Conservation (phyloP, 2,888 invertebrate species). For the Xestoiulus laeticollis region DNA sequence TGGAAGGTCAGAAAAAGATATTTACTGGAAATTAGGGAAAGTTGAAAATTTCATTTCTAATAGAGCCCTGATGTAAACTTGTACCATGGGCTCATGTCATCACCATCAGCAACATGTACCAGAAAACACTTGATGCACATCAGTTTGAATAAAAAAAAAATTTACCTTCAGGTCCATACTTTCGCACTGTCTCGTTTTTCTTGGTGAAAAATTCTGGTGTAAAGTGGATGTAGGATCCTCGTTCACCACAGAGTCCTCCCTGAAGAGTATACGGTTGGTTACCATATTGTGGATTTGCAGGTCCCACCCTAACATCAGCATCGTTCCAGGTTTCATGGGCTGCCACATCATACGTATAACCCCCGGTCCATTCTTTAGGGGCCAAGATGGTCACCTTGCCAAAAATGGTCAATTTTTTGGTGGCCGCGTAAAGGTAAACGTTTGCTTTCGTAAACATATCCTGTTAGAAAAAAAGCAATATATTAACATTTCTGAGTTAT, state of each 20-base stretch:
- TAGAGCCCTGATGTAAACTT: no score
- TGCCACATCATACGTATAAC: conserved; percentile 37
- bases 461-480: conserved; percentile 46
- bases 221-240: conserved; percentile 71
- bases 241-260: conserved; percentile 70
- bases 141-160: not conserved
- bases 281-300: conserved; percentile 67
- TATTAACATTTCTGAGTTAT: not conserved
- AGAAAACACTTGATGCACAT: no score
- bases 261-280: conserved; percentile 72
- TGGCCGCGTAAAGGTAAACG: conserved; percentile 63
- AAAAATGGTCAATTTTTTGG: conserved; percentile 70
- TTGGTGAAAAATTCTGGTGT: conserved; percentile 60
- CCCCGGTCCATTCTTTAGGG: conserved; percentile 70
- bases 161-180: conserved; percentile 51
- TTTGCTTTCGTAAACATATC: conserved; percentile 46
- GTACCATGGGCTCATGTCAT: no score
- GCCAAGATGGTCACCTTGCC: conserved; percentile 71
- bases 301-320: conserved; percentile 69
- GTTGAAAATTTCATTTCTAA: no score
- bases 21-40: no score
- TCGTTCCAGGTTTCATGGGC: conserved; percentile 58
- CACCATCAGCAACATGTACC: no score
- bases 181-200: conserved; percentile 52
- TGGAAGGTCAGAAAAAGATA: no score